A percentile compares a stretch with the other conserved stretches of the same genome.
Evolutionary conservation across 2,888 invertebrate species (phyloP).

Genomic region (Phorcus lineatus): DNA sequence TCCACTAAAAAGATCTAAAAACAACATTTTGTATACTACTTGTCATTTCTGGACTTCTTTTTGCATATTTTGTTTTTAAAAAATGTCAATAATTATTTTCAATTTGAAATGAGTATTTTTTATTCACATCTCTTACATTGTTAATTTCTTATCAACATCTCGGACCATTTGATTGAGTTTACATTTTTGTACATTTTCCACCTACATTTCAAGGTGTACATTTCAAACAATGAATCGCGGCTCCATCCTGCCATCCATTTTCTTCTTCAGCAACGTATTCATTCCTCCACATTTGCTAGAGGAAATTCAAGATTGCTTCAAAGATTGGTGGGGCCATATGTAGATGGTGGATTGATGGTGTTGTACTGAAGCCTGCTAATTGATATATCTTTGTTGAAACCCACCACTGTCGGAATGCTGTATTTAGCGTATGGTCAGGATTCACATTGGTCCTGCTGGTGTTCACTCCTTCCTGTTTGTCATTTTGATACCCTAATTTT

Average conservation of each 20-base stretch:
- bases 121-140: no score
- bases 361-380: conserved; percentile 7
- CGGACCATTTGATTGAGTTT: no score
- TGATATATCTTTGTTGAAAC: conserved; percentile 22
- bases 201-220: not conserved
- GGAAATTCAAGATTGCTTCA: conserved; percentile 24
- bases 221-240: not conserved
- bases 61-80: no score
- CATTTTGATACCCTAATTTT: no score
- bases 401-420: conserved; percentile 1
- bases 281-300: conserved; percentile 12
- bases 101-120: no score
- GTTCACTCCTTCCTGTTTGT: no score
- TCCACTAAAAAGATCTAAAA: no score
- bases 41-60: no score
- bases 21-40: no score
- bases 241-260: not conserved
- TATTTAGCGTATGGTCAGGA: not conserved
- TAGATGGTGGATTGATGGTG: conserved; percentile 17
- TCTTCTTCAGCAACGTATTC: conserved; percentile 5
- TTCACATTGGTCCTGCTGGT: no score
- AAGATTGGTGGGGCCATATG: conserved; percentile 9
- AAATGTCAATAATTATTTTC: no score
- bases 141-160: no score
- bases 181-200: not conserved